Percentiles rank a stretch among this genome's conserved stretches.
Conservation (phyloP, 2,888 invertebrate genomes). For the Oxytorus armatus region DNA sequence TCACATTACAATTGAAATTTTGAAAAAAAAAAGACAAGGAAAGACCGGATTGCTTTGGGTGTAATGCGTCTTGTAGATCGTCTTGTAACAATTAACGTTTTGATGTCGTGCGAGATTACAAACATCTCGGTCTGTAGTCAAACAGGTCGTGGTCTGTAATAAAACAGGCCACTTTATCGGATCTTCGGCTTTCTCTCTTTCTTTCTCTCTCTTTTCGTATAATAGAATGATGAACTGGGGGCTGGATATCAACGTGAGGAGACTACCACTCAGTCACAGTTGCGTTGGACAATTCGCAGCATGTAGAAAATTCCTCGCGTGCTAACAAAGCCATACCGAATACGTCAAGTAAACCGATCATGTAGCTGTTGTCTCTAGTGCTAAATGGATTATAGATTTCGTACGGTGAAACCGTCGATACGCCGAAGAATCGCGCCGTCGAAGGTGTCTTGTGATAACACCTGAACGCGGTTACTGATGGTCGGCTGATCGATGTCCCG, state of each 20-base stretch:
- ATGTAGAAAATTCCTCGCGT: conserved; percentile 32
- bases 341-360: conserved; percentile 55
- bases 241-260: too few relatives aligned
- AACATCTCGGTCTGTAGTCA: conserved; percentile 2
- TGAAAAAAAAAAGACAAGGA: conserved; percentile 8
- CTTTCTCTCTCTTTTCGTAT: conserved; percentile 1
- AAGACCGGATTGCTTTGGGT: too few relatives aligned
- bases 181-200: conserved; percentile 28
- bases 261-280: too few relatives aligned
- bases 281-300: neutral
- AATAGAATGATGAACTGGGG: conserved; percentile 10
- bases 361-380: neutral
- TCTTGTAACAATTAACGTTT: too few relatives aligned
- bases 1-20: neutral
- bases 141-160: conserved; percentile 28
- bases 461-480: neutral
- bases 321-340: conserved; percentile 61
- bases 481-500: too few relatives aligned
- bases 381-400: conserved; percentile 24
- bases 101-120: neutral
- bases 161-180: conserved; percentile 47
- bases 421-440: neutral
- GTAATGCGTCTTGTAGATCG: too few relatives aligned
- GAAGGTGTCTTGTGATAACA: neutral
- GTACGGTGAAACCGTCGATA: conserved; percentile 12